A percentile compares a stretch with the other conserved stretches of the same genome.
phyloP scores from a whole-genome alignment of 2,888 invertebrate species.

The Epinotia ramella region DNA sequence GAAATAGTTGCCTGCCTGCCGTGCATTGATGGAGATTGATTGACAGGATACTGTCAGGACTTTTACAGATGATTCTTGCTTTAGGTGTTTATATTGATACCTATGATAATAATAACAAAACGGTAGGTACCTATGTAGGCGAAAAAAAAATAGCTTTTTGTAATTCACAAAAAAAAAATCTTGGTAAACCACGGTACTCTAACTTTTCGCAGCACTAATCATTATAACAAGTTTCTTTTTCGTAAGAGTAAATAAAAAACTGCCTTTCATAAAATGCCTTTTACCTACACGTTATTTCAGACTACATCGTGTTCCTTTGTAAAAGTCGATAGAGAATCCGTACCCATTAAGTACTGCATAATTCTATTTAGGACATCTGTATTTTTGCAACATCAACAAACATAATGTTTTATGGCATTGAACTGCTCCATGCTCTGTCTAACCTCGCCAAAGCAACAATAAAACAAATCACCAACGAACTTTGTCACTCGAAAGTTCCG shows the following conservation, averaged over 20 bases:
- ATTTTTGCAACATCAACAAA: constrained; percentile 1
- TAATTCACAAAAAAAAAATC: no score
- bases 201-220: no score
- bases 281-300: no score
- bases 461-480: constrained; percentile 38
- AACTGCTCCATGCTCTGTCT: constrained; percentile 19
- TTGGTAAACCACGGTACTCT: no score
- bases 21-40: constrained; percentile 9
- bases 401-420: constrained; percentile 34
- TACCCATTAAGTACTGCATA: background rate
- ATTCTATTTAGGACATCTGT: constrained; percentile 14
- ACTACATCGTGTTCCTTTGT: background rate
- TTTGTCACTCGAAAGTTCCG: constrained; percentile 17
- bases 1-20: constrained; percentile 21
- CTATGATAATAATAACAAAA: no score
- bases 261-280: no score
- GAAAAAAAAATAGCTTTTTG: background rate
- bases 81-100: background rate
- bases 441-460: constrained; percentile 42
- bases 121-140: no score
- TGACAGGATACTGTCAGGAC: constrained; percentile 6
- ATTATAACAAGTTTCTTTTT: background rate
- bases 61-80: background rate
- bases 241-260: no score
- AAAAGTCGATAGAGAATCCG: background rate